Evolutionary conservation across 2,888 invertebrate species (phyloP).

Genomic region (Mimachlamys varia): DNA sequence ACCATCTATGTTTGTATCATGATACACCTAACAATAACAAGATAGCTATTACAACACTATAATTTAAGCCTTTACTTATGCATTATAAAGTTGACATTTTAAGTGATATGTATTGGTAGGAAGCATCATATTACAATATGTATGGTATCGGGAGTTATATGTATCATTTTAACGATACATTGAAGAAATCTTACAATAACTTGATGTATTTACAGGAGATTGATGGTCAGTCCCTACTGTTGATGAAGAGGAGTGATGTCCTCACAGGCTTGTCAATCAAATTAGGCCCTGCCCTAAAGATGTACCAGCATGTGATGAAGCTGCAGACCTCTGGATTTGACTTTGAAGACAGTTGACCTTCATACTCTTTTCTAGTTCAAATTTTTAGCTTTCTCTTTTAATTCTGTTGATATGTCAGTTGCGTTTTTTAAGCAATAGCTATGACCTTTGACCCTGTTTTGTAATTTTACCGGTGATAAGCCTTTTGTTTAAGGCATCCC

Average conservation of each 20-base stretch:
- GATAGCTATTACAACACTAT: too few species aligned
- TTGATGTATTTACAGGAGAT: conserved; percentile 87
- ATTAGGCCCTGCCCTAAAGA: conserved; percentile 94
- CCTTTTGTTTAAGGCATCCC: not conserved
- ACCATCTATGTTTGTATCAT: too few species aligned
- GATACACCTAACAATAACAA: too few species aligned
- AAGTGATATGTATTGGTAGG: too few species aligned
- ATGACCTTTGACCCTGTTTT: not conserved
- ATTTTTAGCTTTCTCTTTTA: not conserved
- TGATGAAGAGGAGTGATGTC: conserved; percentile 93
- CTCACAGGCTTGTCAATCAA: conserved; percentile 91
- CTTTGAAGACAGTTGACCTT: conserved; percentile 37
- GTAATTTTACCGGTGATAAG: not conserved
- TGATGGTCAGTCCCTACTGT: conserved; percentile 92
- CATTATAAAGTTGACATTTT: too few species aligned
- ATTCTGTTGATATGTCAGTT: conserved; percentile 19
- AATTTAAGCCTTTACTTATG: too few species aligned
- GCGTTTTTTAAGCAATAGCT: not conserved
- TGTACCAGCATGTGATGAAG: conserved; percentile 91
- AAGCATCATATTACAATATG: too few species aligned
- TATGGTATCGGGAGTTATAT: too few species aligned
- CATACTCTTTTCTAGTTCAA: not conserved
- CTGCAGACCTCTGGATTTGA: conserved; percentile 85
- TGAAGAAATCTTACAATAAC: too few species aligned
- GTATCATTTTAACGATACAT: too few species aligned